Base-by-base conservation (phyloP, 2,797 vertebrate species). In the Notolabrus celidotus region DNA sequence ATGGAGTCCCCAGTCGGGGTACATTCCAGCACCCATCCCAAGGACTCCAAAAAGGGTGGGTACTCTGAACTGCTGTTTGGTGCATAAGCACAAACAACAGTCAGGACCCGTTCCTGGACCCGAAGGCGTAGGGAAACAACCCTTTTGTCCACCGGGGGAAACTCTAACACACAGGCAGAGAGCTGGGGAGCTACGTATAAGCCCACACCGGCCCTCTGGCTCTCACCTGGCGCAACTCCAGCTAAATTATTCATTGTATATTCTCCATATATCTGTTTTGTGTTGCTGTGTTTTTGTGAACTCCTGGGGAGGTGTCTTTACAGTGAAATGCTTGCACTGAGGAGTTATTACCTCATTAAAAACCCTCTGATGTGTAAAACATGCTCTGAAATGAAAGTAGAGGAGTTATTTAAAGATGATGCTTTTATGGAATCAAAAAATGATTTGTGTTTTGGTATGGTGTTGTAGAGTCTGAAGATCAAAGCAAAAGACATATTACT, bases 291-390 rank as follows among this genome's bases (percentile, higher is more conserved):
- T 54, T 63, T 60, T 9, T 67, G 11, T 67, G 43, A 61, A 42
- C 46, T 67, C 14, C 45, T 46, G 47, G 31, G 43, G 33, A 7
- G 41, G 47, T 19, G 62, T 71, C 50, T 67, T 77, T 22, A 52
- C 7, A 71, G 23, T 57, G 47, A 49, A 56, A 39, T 65, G 66
- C 23, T 36, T 39, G 0, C 49, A 55, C 15, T 38, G 10, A 61
- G 17, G 10, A 52, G 36, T 47, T 39, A 71, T 67, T 65, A 42
- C 49, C 38, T 75, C 22, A 58, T 71, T 67, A 57, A 80, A 71
- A 58, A 54, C 7, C 0, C 27, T 74, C 45, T 25, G n/a, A 10
- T 16, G n/a, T 54, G n/a, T 64, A 36, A 27, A 58, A 65, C 15
- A 58, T 7, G 5, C 22, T 43, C 2, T 3, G 31, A 34, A 46